phyloP scores from a whole-genome alignment of 2,797 vertebrate genomes.

The Salarias fasciatus region DNA sequence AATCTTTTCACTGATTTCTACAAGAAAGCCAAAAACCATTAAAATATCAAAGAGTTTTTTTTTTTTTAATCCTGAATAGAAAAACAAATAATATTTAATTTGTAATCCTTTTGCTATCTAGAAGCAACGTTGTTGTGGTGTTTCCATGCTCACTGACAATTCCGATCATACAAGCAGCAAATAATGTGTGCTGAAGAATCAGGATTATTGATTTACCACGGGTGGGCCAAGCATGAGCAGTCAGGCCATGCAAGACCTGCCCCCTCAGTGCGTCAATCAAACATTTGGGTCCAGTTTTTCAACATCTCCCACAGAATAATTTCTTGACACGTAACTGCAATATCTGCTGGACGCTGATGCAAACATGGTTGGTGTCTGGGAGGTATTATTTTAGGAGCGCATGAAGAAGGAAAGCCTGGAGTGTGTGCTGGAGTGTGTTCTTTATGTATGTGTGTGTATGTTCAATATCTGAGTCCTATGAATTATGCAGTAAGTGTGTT shows the following conservation, averaged over 20 bases:
- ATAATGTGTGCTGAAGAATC: constrained; percentile 38
- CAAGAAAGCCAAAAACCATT: too few relatives aligned
- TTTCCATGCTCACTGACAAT: background rate
- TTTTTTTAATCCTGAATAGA: too few relatives aligned
- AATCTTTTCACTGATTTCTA: too few relatives aligned
- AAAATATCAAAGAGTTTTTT: too few relatives aligned
- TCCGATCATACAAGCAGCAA: constrained; percentile 23
- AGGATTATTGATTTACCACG: constrained; percentile 73
- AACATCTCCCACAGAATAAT: constrained; percentile 24
- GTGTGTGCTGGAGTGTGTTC: constrained; percentile 26
- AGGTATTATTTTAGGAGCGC: background rate
- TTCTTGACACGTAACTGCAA: constrained; percentile 29
- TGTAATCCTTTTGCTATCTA: too few relatives aligned
- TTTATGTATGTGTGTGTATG: constrained; percentile 11
- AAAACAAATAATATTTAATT: too few relatives aligned
- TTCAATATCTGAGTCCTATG: constrained; percentile 64
- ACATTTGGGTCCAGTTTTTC: constrained; percentile 44
- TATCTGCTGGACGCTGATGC: constrained; percentile 36
- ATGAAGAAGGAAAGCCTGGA: constrained; percentile 18
- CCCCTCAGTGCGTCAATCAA: constrained; percentile 63
- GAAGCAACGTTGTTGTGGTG: too few relatives aligned
- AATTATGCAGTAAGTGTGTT: constrained; percentile 77
- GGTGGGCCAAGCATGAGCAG: constrained; percentile 36
- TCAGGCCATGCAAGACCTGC: constrained; percentile 44
- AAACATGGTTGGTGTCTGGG: constrained; percentile 31